Percentiles rank a stretch among this genome's conserved stretches.
Conservation (phyloP, 2,113 vertebrate genomes). For the Rhodinocichla rosea region DNA sequence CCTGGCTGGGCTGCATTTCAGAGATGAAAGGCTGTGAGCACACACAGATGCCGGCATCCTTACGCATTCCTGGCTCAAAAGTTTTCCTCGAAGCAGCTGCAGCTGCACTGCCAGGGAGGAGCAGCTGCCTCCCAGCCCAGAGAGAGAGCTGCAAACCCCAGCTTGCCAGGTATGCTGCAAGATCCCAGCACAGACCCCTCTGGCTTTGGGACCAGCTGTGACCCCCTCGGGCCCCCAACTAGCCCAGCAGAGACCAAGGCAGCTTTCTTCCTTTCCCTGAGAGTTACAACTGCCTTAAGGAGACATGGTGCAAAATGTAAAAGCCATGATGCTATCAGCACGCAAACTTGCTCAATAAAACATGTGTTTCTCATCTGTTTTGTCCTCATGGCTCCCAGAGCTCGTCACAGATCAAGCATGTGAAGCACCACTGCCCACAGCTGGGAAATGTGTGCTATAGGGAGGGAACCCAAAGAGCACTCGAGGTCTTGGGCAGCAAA, state of each 20-base stretch:
- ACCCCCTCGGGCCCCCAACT: background rate
- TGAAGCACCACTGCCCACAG: background rate
- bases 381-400: background rate
- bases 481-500: background rate
- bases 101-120: background rate
- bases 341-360: background rate
- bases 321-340: background rate
- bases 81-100: constrained; percentile 46
- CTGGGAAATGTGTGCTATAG: background rate
- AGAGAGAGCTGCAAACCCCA: background rate
- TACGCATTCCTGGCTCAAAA: constrained; percentile 33
- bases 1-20: background rate
- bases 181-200: background rate
- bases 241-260: constrained; percentile 6
- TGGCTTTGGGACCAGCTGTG: background rate
- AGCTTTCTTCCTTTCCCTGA: background rate
- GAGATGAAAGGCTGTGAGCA: constrained; percentile 45
- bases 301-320: background rate
- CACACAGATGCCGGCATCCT: background rate
- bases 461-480: background rate
- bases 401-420: background rate
- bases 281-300: background rate
- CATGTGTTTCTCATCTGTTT: background rate
- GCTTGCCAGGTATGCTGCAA: background rate
- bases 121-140: background rate